Conservation (phyloP, 2,797 vertebrate species). For the Parauchenoglanis punctatus region DNA sequence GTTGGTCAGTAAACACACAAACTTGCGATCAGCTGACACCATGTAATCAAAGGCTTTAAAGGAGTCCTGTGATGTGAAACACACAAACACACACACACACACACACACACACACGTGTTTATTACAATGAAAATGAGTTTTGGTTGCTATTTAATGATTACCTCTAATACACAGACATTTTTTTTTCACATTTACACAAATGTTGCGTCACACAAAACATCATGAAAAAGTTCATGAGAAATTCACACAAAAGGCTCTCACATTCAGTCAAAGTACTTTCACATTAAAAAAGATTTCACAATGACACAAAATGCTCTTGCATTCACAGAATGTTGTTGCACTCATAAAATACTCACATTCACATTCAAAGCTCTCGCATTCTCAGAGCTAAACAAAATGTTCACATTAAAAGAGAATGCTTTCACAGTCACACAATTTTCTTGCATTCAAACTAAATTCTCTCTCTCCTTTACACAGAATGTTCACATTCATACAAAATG, state of each 20-base stretch:
- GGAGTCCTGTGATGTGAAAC: conserved; percentile 68
- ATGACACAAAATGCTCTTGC: not conserved
- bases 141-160: not conserved
- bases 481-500: not conserved
- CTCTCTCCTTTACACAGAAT: not conserved
- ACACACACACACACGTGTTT: not conserved
- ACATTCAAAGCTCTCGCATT: not conserved
- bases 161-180: not conserved
- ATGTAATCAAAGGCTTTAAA: conserved; percentile 81
- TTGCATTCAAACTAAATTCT: not conserved
- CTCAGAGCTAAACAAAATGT: not conserved
- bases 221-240: not conserved
- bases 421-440: not conserved
- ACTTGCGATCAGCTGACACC: conserved; percentile 83
- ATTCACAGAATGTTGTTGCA: not conserved
- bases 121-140: not conserved
- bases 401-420: not conserved
- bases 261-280: not conserved
- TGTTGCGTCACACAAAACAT: not conserved
- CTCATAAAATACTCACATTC: not conserved
- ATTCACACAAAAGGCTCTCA: not conserved
- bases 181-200: not conserved
- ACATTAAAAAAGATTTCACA: not conserved
- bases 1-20: conserved; percentile 88
- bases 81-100: not conserved